Evolutionary conservation across 1,140 invertebrate genomes (phyloP), one percentile per base, ranked within the genome.

Genomic region (Mycetomoellerius zeteki): DNA sequence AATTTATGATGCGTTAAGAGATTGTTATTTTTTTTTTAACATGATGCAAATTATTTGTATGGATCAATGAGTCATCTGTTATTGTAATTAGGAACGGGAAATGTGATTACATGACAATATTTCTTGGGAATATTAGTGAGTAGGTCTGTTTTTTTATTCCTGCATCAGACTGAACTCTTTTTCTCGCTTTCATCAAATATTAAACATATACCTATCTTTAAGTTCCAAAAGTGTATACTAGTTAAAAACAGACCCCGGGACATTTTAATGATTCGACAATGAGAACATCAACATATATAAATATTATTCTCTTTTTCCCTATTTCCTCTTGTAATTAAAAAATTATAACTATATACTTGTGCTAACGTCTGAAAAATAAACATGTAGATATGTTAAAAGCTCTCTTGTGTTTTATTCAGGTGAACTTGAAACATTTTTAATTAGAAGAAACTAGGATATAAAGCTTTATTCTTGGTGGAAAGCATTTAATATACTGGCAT

Each of bases 91-190:
- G n/a, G 21, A 65, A 65, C 7, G 30, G 0, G 27, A 52, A 67
- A 54, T 69, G 21, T 5, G 21, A 43, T 56, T 33, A 47, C 47
- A 56, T 21, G n/a, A 24, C 21, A 16, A 16, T 43, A 14, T 21
- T 56, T 78, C 60, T 64, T 43, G 12, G 47, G 27, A 80, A 80
- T 21, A 14, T 78, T 65, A 78, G 24, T 78, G 60, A 80, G 43
- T 80, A 80, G 64, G 37, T 43, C 37, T 12, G 10, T 43, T 43
- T 43, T 43, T 7, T 43, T 43, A 43, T 43, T 43, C 7, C 37
- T 43, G 30, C 3, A 30, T 3, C 3, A 43, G 37, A 37, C 6
- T 37, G 6, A 37, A 37, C 37, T 10, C 37, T 43, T 10, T 43
- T 10, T 43, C 37, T 10, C 8, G 8, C 7, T 43, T 43, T 43